phyloP scores from a whole-genome alignment of 2,797 vertebrate genomes.

The Chaenodraco wilsoni region DNA sequence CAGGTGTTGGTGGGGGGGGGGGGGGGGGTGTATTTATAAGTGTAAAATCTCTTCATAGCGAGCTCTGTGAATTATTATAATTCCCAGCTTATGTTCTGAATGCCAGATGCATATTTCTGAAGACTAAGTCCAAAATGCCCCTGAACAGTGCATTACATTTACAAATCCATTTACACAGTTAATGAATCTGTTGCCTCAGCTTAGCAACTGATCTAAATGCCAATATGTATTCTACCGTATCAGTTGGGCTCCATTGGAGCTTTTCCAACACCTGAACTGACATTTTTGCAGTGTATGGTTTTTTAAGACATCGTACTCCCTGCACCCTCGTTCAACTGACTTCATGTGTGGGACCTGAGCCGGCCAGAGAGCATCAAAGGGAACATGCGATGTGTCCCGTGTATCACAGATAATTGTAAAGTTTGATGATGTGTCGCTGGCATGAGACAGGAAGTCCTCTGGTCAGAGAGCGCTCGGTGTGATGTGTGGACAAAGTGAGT shows the following conservation, averaged over 20 bases:
- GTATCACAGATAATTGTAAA: not conserved
- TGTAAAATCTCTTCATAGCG: not conserved
- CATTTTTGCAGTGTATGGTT: not conserved
- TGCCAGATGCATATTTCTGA: not conserved
- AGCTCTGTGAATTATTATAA: not conserved
- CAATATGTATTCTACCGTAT: not conserved
- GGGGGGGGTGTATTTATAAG: too few species aligned
- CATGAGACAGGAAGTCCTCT: not conserved
- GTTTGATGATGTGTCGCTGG: conserved; percentile 13
- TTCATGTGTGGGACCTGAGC: not conserved
- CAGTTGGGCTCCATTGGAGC: not conserved
- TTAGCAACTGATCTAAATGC: conserved; percentile 8
- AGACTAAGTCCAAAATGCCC: not conserved
- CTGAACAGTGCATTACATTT: not conserved
- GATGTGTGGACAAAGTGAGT: conserved; percentile 34
- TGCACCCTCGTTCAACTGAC: not conserved
- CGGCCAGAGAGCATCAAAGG: not conserved
- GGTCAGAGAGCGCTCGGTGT: conserved; percentile 12
- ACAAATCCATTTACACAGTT: not conserved
- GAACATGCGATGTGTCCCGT: not conserved
- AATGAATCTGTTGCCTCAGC: not conserved
- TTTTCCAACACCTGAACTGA: not conserved
- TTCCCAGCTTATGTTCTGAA: not conserved
- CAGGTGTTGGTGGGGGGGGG: not conserved
- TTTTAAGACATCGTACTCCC: not conserved